A percentile compares a stretch with the other conserved stretches of the same genome.
Conservation (phyloP, 2,113 vertebrate genomes). For the Ranitomeya imitator region DNA sequence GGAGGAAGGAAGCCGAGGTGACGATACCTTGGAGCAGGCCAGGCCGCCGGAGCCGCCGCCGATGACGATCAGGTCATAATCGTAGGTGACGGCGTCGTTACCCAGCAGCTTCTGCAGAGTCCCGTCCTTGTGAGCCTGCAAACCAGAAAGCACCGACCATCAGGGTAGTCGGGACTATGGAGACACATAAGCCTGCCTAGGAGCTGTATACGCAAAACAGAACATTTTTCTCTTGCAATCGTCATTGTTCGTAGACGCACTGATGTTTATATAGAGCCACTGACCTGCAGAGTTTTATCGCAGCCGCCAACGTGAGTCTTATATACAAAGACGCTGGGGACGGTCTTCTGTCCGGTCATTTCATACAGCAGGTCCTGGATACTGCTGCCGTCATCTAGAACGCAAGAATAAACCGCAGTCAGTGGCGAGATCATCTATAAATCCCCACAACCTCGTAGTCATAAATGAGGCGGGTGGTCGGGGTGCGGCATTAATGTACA, state of each 20-base stretch:
- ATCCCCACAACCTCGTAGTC: too few relatives aligned
- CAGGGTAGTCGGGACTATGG: not conserved
- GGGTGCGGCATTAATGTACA: too few relatives aligned
- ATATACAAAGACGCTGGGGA: conserved; percentile 94
- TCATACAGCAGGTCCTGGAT: conserved; percentile 86
- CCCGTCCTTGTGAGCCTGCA: conserved; percentile 85
- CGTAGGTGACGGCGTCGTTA: conserved; percentile 69
- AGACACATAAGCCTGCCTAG: too few relatives aligned
- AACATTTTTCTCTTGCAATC: too few relatives aligned
- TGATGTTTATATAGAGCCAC: too few relatives aligned
- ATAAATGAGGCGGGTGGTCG: too few relatives aligned
- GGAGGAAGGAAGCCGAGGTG: not conserved
- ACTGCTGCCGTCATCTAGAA: conserved; percentile 81
- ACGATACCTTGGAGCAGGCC: conserved; percentile 89
- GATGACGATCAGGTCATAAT: conserved; percentile 92
- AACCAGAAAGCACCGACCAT: not conserved
- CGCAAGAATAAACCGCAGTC: not conserved
- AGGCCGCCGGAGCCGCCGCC: conserved; percentile 96
- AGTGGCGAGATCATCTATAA: too few relatives aligned
- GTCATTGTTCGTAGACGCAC: too few relatives aligned
- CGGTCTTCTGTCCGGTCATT: conserved; percentile 89
- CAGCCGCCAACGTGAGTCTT: conserved; percentile 90
- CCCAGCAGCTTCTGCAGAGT: conserved; percentile 83
- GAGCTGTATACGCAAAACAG: too few relatives aligned
- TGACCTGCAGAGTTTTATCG: conserved; percentile 86